Evolutionary conservation across 2,113 vertebrate genomes (phyloP).

Genomic region (Gambusia affinis): DNA sequence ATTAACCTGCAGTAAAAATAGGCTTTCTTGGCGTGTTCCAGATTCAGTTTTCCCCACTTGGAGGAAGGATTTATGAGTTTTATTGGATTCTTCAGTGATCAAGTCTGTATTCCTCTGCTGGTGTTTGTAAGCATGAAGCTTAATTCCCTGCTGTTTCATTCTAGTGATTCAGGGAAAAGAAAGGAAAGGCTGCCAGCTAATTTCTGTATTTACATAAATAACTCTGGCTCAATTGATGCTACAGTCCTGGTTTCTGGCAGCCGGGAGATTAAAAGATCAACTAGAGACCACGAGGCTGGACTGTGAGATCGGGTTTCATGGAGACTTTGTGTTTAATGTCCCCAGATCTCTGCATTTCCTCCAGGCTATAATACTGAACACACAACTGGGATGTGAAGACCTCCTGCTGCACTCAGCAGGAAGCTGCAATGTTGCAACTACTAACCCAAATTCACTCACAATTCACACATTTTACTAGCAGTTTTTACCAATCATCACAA

Average conservation of each 20-base stretch:
- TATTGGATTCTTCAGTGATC: neutral
- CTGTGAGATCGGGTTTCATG: constrained; percentile 39
- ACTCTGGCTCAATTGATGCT: neutral
- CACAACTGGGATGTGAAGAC: constrained; percentile 13
- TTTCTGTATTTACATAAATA: neutral
- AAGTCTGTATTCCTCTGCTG: constrained; percentile 13
- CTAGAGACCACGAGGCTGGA: constrained; percentile 26
- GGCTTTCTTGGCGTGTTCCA: neutral
- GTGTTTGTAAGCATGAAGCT: constrained; percentile 18
- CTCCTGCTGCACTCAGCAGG: neutral
- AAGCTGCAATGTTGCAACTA: neutral
- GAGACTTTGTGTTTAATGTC: constrained; percentile 36
- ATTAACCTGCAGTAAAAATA: neutral
- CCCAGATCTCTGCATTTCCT: constrained; percentile 31
- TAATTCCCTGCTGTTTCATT: neutral
- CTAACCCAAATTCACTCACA: too few relatives aligned
- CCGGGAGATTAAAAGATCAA: constrained; percentile 53
- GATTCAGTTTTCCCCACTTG: neutral
- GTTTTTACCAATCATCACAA: too few relatives aligned
- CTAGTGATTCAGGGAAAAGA: neutral
- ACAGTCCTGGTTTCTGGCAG: constrained; percentile 29
- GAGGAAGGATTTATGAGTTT: neutral
- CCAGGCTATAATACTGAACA: constrained; percentile 25
- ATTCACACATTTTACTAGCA: too few relatives aligned
- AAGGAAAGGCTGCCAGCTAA: constrained; percentile 6